Conservation (phyloP, 2,888 invertebrate species). For the Bursaphelenchus okinawaensis region DNA sequence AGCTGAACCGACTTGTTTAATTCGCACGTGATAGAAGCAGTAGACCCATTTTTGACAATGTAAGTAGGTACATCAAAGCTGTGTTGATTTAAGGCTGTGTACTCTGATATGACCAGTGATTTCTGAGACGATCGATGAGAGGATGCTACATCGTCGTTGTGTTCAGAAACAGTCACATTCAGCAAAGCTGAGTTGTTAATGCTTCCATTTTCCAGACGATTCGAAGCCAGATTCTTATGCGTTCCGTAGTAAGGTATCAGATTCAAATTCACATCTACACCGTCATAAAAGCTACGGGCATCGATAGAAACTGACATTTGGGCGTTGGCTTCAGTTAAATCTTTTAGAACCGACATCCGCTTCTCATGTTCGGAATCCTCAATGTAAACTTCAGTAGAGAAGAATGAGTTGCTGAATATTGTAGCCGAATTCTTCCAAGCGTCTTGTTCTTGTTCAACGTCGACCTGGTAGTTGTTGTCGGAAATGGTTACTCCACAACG, state of each 20-base stretch:
- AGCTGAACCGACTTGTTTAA: slow-evolving; percentile 44
- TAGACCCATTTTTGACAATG: slow-evolving; percentile 50
- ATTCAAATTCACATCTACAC: slow-evolving; percentile 46
- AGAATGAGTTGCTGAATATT: slow-evolving; percentile 24
- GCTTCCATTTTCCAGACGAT: neutral
- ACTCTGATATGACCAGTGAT: slow-evolving; percentile 27
- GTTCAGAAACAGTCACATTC: slow-evolving; percentile 52
- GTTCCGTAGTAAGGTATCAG: slow-evolving; percentile 55
- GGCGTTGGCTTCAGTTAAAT: neutral
- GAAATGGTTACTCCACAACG: slow-evolving; percentile 13
- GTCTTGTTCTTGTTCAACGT: slow-evolving; percentile 28
- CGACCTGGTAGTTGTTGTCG: slow-evolving; percentile 21
- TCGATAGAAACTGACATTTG: slow-evolving; percentile 44
- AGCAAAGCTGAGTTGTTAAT: slow-evolving; percentile 23
- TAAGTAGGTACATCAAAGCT: slow-evolving; percentile 51
- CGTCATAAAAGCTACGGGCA: slow-evolving; percentile 47
- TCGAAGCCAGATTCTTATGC: neutral
- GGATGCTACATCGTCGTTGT: slow-evolving; percentile 37
- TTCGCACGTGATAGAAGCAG: slow-evolving; percentile 56
- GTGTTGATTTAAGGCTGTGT: slow-evolving; percentile 32
- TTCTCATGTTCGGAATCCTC: neutral
- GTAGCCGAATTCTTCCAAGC: slow-evolving; percentile 30
- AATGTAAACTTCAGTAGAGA: neutral
- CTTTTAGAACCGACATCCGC: neutral
- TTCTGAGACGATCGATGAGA: slow-evolving; percentile 22